Conservation (phyloP, 2,797 vertebrate species). For the Semaprochilodus insignis region DNA sequence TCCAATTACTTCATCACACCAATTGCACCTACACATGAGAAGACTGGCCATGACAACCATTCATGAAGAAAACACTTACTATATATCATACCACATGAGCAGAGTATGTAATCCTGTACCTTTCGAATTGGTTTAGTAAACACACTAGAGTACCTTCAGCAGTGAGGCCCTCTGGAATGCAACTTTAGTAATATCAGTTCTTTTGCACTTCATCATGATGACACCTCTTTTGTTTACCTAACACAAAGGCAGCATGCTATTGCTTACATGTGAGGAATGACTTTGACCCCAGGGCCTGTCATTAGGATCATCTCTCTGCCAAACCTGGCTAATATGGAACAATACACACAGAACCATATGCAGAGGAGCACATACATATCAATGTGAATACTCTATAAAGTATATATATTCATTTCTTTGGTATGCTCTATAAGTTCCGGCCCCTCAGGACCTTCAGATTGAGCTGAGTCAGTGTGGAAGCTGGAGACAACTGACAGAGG, state of each 20-base stretch:
- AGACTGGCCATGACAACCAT: not conserved
- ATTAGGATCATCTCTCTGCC: conserved; percentile 58
- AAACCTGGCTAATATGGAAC: conserved; percentile 59
- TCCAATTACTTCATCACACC: not conserved
- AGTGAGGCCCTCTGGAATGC: conserved; percentile 49
- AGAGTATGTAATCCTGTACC: not conserved
- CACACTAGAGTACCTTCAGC: not conserved
- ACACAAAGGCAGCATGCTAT: conserved; percentile 53
- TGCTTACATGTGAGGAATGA: conserved; percentile 49
- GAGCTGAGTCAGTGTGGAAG: not conserved
- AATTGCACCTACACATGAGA: no score
- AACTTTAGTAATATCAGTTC: conserved; percentile 20
- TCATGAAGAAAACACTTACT: not conserved
- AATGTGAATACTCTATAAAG: not conserved
- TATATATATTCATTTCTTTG: not conserved
- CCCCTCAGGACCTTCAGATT: not conserved
- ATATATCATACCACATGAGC: no score
- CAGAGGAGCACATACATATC: not conserved
- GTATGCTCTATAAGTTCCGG: no score
- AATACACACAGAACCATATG: not conserved
- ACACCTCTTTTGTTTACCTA: conserved; percentile 71
- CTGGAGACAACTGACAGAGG: not conserved
- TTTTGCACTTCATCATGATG: conserved; percentile 64
- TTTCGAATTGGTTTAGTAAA: conserved; percentile 4
- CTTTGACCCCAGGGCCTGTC: conserved; percentile 49